Base-by-base conservation (phyloP, 1,140 invertebrate genomes). In the Ips nitidus region DNA sequence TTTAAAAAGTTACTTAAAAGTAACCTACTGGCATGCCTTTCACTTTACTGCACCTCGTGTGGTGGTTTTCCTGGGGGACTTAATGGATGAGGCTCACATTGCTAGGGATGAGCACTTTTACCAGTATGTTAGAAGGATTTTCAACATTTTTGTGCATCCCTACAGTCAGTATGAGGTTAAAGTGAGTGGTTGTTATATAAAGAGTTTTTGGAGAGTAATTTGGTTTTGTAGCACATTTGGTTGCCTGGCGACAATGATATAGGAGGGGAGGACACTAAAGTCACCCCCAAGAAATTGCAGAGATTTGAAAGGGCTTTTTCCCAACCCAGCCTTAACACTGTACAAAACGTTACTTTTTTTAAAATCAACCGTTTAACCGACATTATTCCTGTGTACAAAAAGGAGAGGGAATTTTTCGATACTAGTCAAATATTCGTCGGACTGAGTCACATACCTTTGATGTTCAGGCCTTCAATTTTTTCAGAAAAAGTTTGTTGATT, bases 231-330 rank as follows among this genome's bases (percentile, higher is more conserved):
- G 93, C 88, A 88, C 81, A 86, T 97, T 65, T 95, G 91, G 83
- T 80, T 97, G 69, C 93, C 94, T 45, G 95, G 95, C 36, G 95
- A 98, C 79, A 98, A 98, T 83, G 95, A 98, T 79, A 94, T 98
- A 74, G 95, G 95, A 38, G 95, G 95, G 39, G 95, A 98, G 82
- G 88, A 74, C 38, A 72, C 86, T 76, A 91, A 95, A 80, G 87
- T 95, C 47, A 90, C 88, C 50, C 75, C 82, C 41, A 82, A 87
- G 52, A 94, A 94, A 82, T 80, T 93, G 37, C 82, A 86, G 41
- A 86, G 92, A 79, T 98, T 95, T 81, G 86, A 91, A 72, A 85
- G 86, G 75, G 86, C 89, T 66, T 96, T 93, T 80, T 84, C 84
- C 53, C 88, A 90, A 72, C 84, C 89, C 6, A 85, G 88, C 75